phyloP scores from a whole-genome alignment of 2,888 invertebrate genomes.

The Lasioglossum oenotherae region DNA sequence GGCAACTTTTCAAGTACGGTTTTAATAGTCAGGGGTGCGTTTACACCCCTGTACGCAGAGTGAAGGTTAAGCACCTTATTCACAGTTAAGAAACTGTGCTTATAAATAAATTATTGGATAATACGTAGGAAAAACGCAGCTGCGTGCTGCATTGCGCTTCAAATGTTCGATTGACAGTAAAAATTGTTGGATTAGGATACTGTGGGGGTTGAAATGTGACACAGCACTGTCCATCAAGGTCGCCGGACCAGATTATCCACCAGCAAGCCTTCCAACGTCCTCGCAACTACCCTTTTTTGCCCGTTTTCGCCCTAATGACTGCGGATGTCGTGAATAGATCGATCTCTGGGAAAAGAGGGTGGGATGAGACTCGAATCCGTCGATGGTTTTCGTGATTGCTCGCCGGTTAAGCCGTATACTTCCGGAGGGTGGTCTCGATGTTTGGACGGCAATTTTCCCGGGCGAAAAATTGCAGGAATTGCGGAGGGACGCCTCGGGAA shows the following conservation, averaged over 20 bases:
- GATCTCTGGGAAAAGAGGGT: neutral
- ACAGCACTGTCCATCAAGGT: neutral
- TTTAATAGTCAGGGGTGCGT: too few relatives aligned
- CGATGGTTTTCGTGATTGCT: slow-evolving; percentile 1
- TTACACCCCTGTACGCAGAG: too few relatives aligned
- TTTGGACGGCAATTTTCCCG: neutral
- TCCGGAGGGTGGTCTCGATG: neutral
- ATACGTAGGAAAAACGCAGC: too few relatives aligned
- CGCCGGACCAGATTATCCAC: neutral
- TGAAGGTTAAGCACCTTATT: too few relatives aligned
- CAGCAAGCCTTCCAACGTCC: neutral
- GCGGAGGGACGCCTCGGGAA: neutral
- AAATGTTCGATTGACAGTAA: too few relatives aligned
- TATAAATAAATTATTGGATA: too few relatives aligned
- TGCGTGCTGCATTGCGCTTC: too few relatives aligned
- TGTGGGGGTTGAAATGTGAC: too few relatives aligned
- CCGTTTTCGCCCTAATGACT: neutral
- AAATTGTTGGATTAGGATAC: neutral
- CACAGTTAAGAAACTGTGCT: too few relatives aligned
- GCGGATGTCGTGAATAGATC: slow-evolving; percentile 1
- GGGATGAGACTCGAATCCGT: neutral
- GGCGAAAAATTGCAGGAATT: neutral
- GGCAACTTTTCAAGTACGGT: too few relatives aligned
- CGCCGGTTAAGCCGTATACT: neutral
- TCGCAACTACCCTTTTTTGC: neutral